phyloP scores from a whole-genome alignment of 2,797 vertebrate species.

The Sus cebifrons region DNA sequence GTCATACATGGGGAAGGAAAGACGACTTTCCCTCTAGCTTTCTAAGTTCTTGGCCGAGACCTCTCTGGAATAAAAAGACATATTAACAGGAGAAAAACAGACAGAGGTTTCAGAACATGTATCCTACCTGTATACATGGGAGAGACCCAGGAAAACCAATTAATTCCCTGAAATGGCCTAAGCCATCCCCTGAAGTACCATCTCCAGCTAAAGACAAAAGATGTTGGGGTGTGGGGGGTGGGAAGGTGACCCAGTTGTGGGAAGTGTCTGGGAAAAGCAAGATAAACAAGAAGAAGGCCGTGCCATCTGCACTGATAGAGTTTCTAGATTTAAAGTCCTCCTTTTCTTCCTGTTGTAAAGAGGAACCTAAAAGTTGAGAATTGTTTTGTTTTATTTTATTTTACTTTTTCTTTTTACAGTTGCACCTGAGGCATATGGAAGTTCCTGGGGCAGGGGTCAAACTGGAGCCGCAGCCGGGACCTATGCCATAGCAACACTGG shows the following conservation, averaged over 20 bases:
- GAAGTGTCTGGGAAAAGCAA: background rate
- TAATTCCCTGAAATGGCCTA: background rate
- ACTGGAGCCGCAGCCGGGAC: no score
- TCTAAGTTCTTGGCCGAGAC: background rate
- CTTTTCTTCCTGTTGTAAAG: background rate
- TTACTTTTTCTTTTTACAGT: no score
- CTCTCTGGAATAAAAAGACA: background rate
- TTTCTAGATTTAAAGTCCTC: background rate
- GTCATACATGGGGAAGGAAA: background rate
- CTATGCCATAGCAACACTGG: no score
- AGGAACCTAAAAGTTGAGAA: no score
- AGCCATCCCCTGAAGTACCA: background rate
- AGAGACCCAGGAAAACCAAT: background rate
- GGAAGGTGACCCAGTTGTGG: background rate
- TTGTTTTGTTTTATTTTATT: no score
- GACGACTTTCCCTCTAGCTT: background rate
- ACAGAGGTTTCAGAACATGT: constrained; percentile 1
- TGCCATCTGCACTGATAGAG: background rate
- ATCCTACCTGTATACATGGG: background rate
- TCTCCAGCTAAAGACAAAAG: background rate
- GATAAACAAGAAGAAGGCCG: background rate
- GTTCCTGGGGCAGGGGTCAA: no score
- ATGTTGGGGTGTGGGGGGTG: background rate
- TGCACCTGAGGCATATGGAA: no score
- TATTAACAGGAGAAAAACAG: background rate